Evolutionary conservation across 2,113 vertebrate species (phyloP).

Genomic region (Cyanocitta stelleri): DNA sequence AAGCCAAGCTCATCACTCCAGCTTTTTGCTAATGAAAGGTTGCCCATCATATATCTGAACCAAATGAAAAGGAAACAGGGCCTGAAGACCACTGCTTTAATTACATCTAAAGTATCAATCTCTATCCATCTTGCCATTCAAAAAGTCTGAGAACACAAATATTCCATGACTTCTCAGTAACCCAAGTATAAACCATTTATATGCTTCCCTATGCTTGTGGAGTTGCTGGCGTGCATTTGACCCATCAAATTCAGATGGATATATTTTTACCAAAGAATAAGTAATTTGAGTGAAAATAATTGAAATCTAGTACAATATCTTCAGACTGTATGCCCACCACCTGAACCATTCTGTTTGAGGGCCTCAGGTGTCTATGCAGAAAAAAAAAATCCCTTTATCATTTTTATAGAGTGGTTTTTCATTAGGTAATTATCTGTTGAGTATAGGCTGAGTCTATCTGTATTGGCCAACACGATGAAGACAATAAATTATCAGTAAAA

Average conservation of each 20-base stretch:
- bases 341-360: neutral
- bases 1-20: neutral
- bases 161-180: neutral
- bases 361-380: neutral
- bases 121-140: neutral
- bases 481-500: neutral
- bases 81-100: neutral
- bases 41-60: accelerated
- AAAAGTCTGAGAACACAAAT: neutral
- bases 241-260: neutral
- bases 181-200: neutral
- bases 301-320: neutral
- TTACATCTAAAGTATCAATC: neutral
- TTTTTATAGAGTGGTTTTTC: neutral
- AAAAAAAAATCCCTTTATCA: neutral
- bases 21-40: neutral
- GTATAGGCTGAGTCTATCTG: neutral
- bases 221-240: neutral
- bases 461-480: neutral
- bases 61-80: neutral
- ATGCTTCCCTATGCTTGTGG: neutral
- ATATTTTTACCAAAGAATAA: neutral
- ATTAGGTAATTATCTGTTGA: neutral
- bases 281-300: neutral
- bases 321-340: neutral